Evolutionary conservation across 2,888 invertebrate species (phyloP).

Genomic region (Pasiphila rectangulata): DNA sequence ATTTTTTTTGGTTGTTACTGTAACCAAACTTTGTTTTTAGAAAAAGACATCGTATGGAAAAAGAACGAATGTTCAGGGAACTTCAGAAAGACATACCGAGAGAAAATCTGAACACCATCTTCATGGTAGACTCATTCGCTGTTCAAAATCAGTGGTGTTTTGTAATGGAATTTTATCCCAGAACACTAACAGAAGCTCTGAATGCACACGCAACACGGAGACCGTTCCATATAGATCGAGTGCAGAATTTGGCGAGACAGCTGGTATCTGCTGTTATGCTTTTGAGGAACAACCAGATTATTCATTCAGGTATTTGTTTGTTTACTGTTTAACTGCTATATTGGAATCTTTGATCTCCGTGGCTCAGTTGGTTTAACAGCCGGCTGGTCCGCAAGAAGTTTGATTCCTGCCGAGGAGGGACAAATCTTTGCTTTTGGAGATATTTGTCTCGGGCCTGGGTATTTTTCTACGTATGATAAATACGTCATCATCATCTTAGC

Average conservation of each 20-base stretch:
- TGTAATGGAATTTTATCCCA: constrained; percentile 56
- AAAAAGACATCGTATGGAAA: constrained; percentile 19
- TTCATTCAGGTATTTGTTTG: constrained; percentile 52
- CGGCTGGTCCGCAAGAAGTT: too few species aligned
- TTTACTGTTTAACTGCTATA: not conserved
- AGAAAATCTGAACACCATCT: constrained; percentile 39
- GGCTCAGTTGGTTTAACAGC: too few species aligned
- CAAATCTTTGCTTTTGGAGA: too few species aligned
- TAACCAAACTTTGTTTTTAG: constrained; percentile 23
- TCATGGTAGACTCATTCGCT: constrained; percentile 39
- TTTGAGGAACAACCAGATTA: constrained; percentile 46
- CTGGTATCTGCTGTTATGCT: constrained; percentile 50
- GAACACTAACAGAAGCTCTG: constrained; percentile 45
- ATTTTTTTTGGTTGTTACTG: too few species aligned
- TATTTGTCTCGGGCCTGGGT: too few species aligned
- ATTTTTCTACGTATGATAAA: too few species aligned
- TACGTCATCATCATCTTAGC: too few species aligned
- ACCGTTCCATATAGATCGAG: constrained; percentile 45
- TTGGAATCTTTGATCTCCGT: too few species aligned
- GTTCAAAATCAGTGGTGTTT: constrained; percentile 42
- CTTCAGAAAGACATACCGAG: constrained; percentile 41
- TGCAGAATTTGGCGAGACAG: constrained; percentile 51
- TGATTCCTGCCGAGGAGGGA: too few species aligned
- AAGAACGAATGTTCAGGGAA: constrained; percentile 38
- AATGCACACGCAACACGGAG: constrained; percentile 18